These are phyloP conservation scores for Phylloscopus collybita DNA, from an alignment of 2,797 vertebrate species.

Conservation along the genomic window DNA sequence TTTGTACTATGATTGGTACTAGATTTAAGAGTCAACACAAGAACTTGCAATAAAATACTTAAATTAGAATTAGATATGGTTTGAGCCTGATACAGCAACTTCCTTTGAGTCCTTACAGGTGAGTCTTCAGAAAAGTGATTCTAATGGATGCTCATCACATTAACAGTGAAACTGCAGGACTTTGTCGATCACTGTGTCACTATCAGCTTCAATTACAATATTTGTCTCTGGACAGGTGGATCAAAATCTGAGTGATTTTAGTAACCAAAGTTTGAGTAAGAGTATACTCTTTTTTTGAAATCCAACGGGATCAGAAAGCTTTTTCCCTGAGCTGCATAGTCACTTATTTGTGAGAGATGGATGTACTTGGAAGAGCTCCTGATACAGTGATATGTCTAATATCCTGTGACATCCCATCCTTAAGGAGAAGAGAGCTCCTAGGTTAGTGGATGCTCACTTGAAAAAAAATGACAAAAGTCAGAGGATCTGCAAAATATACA, in stretches of 20 bases:
- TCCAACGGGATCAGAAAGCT: background rate
- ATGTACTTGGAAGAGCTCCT: background rate
- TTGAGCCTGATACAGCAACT: background rate
- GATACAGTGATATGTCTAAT: background rate
- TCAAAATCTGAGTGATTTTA: constrained; percentile 5
- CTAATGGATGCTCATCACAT: background rate
- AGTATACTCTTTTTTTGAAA: background rate
- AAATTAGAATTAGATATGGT: background rate
- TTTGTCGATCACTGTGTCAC: background rate
- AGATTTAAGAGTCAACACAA: background rate
- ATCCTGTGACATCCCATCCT: background rate
- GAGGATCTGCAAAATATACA: background rate
- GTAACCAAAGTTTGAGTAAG: background rate
- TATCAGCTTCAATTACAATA: background rate
- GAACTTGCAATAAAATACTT: background rate
- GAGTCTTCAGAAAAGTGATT: background rate
- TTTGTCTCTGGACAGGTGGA: background rate
- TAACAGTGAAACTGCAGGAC: background rate
- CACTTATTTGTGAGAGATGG: background rate
- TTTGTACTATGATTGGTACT: background rate
- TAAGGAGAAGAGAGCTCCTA: background rate
- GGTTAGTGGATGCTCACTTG: background rate
- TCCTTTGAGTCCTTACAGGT: background rate
- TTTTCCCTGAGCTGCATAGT: background rate
- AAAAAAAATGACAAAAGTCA: background rate